Evolutionary conservation across 2,888 invertebrate genomes (phyloP).

Genomic region (Synergus laeviventris): DNA sequence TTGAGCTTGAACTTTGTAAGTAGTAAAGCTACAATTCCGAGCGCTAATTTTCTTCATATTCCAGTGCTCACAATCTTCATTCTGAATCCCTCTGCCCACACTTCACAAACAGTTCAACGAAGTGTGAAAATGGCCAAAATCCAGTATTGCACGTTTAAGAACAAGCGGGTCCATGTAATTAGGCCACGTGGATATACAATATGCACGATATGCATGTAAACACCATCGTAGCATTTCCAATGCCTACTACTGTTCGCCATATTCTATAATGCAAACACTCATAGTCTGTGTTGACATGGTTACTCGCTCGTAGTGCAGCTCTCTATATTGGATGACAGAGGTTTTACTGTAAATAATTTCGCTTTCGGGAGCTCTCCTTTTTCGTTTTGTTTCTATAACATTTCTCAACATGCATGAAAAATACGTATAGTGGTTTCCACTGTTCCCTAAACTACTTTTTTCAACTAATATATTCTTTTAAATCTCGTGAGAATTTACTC

Average conservation of each 20-base stretch:
- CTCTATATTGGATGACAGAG: slow-evolving; percentile 37
- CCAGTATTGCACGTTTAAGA: slow-evolving; percentile 20
- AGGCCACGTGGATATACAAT: slow-evolving; percentile 23
- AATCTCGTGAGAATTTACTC: too few species aligned
- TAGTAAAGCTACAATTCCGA: slow-evolving; percentile 13
- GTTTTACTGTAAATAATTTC: slow-evolving; percentile 22
- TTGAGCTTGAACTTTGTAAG: not conserved
- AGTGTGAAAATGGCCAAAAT: slow-evolving; percentile 33
- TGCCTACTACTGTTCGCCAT: slow-evolving; percentile 30
- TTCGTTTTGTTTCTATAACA: not conserved
- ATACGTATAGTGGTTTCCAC: not conserved
- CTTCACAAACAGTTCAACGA: slow-evolving; percentile 16
- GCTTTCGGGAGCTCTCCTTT: not conserved
- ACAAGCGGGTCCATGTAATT: slow-evolving; percentile 32
- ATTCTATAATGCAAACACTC: slow-evolving; percentile 37
- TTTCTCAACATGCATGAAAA: not conserved
- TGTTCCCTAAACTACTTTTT: not conserved
- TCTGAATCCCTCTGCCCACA: slow-evolving; percentile 16
- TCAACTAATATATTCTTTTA: too few species aligned
- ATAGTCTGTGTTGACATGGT: slow-evolving; percentile 26
- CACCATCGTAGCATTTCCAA: slow-evolving; percentile 30
- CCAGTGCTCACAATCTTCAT: slow-evolving; percentile 10
- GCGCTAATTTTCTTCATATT: slow-evolving; percentile 2
- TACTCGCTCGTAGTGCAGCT: slow-evolving; percentile 25
- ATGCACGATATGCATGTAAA: slow-evolving; percentile 29